Evolutionary conservation across 2,113 vertebrate genomes (phyloP).

Genomic region (Pteropus alecto): DNA sequence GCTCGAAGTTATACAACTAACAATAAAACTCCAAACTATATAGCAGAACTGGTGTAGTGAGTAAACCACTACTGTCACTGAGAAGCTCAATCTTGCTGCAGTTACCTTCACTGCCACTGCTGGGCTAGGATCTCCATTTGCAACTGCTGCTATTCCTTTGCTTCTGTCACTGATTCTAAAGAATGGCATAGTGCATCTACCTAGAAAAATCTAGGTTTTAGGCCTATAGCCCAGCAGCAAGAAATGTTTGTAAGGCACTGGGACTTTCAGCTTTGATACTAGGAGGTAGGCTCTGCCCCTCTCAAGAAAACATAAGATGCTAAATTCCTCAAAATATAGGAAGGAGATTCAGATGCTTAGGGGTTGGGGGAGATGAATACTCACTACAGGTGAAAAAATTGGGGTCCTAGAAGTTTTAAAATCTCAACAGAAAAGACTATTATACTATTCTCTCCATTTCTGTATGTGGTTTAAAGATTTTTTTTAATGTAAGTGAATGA

Average conservation of each 20-base stretch:
- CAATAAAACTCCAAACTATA: not conserved
- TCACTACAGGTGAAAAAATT: not conserved
- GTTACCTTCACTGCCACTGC: fast-evolving
- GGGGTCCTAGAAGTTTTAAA: not conserved
- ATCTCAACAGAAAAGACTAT: not conserved
- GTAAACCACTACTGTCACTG: not conserved
- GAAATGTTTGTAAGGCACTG: not conserved
- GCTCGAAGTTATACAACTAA: not conserved
- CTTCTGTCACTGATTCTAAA: not conserved
- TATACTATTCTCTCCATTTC: not conserved
- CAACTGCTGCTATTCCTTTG: not conserved
- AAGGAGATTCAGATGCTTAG: not conserved
- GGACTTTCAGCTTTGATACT: not conserved
- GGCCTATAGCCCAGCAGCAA: not conserved
- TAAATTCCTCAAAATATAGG: not conserved
- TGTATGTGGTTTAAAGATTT: not conserved
- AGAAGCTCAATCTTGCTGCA: not conserved
- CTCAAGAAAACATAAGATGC: not conserved
- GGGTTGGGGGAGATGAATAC: not conserved
- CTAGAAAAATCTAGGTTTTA: not conserved
- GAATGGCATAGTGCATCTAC: not conserved
- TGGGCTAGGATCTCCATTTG: not conserved
- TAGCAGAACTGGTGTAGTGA: not conserved
- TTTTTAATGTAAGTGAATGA: not conserved
- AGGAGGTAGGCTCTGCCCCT: not conserved